phyloP scores from a whole-genome alignment of 2,113 vertebrate species.

The Emydura subglobosa region DNA sequence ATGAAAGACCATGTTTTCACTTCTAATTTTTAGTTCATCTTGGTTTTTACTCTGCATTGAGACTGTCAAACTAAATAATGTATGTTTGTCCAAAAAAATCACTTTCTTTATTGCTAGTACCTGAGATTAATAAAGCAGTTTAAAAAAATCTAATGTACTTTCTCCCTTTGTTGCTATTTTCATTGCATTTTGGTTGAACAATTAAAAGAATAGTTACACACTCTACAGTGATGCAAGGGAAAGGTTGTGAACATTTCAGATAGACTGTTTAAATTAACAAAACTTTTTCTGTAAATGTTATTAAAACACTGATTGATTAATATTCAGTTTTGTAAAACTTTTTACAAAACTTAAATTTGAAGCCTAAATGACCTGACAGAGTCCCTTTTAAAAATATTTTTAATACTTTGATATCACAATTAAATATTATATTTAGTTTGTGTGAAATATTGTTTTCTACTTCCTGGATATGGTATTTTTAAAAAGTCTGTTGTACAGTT shows the following conservation, averaged over 20 bases:
- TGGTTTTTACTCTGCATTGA: background rate
- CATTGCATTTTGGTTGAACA: background rate
- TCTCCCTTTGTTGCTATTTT: background rate
- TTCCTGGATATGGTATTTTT: background rate
- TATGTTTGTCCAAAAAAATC: background rate
- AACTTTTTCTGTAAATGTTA: background rate
- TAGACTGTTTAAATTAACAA: background rate
- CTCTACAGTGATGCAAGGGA: background rate
- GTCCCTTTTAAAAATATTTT: background rate
- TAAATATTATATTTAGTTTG: background rate
- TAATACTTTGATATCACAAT: background rate
- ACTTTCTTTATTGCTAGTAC: background rate
- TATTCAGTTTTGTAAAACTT: background rate
- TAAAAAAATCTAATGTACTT: background rate
- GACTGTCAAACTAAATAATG: background rate
- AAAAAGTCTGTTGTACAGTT: background rate
- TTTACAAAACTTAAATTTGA: background rate
- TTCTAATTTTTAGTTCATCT: constrained; percentile 12
- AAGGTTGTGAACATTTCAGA: background rate
- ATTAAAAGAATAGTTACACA: background rate
- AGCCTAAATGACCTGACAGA: background rate
- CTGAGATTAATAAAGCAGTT: background rate
- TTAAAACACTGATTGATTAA: background rate
- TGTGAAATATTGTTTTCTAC: background rate
- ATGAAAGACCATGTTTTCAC: background rate